Evolutionary conservation across 2,113 vertebrate genomes (phyloP).

Genomic region (Pelmatolapia mariae): DNA sequence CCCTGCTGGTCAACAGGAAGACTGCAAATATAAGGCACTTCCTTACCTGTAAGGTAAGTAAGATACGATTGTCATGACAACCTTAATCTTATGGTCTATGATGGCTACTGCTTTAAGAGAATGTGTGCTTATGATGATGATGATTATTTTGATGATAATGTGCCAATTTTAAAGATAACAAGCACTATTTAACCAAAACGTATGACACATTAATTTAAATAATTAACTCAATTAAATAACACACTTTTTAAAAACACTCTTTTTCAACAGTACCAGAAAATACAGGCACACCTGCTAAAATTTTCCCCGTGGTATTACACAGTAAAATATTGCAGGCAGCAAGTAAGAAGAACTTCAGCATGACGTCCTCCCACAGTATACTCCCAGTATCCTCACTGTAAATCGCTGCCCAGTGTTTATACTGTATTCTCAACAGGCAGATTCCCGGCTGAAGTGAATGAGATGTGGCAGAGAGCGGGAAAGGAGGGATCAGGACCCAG

Average conservation of each 20-base stretch:
- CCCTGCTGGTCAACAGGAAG: not conserved
- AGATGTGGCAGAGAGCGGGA: not conserved
- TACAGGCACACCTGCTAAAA: not conserved
- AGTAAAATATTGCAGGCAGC: not conserved
- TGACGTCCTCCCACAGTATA: not conserved
- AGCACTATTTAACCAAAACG: not conserved
- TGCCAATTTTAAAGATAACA: not conserved
- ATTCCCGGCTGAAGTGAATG: not conserved
- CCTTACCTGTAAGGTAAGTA: not conserved
- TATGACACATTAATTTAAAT: not conserved
- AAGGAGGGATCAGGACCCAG: not conserved
- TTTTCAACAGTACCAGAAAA: not conserved
- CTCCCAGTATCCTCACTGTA: not conserved
- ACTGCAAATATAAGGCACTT: not conserved
- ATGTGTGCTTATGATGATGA: not conserved
- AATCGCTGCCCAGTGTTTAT: not conserved
- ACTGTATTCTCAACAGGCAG: not conserved
- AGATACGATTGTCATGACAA: not conserved
- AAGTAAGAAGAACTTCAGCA: not conserved
- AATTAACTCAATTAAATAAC: not conserved
- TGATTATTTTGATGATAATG: not conserved
- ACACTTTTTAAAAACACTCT: not conserved
- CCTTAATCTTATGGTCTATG: not conserved
- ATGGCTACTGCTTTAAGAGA: not conserved
- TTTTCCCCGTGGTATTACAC: rapidly evolving